Evolutionary conservation across 2,888 invertebrate genomes (phyloP), one percentile per base, ranked within the genome.

Genomic region (Ormyrus thymus): DNA sequence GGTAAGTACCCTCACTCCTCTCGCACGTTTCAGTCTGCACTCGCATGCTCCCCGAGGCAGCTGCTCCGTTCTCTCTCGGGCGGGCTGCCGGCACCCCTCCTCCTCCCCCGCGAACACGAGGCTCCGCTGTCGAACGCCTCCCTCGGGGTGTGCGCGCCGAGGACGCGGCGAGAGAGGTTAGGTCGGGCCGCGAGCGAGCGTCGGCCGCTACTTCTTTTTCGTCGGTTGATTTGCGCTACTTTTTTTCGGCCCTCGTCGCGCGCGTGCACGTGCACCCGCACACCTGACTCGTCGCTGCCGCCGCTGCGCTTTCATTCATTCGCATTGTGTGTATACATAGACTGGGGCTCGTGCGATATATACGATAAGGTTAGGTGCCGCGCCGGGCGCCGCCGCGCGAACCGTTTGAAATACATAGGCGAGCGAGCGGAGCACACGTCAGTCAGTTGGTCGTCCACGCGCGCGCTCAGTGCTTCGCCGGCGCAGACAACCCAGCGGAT

Each of bases 11-110:
- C 87, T 87, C 88, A 83, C 84, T 85, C 86, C 84, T 84, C 84
- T 84, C 83, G 84, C 85, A 84, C 86, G 86, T 87, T 87, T 89
- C 89, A 89, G 89, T 89, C 88, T 88, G 89, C 89, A 89, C 87
- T 88, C 89, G 89, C 89, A 88, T 89, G 89, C 86, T 87, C 88
- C n/a, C 88, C 89, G 89, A 89, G 89, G 86, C 86, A 87, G 86
- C 86, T 29, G 29, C 29, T 29, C 29, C 29, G 29, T 29, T 29
- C 29, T 29, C 29, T 29, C 29, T 87, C 84, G 84, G 81, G 84
- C 86, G 86, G 87, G 84, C 84, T 85, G 87, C 83, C 86, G 85
- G 87, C 86, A 86, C 86, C 86, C 87, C 87, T 86, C 85, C 85
- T 85, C 86, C 86, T 83, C 81, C 80, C 83, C 81, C 81, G 81